Conservation (phyloP, 2,888 invertebrate species). For the Acrobeloides nanus region DNA sequence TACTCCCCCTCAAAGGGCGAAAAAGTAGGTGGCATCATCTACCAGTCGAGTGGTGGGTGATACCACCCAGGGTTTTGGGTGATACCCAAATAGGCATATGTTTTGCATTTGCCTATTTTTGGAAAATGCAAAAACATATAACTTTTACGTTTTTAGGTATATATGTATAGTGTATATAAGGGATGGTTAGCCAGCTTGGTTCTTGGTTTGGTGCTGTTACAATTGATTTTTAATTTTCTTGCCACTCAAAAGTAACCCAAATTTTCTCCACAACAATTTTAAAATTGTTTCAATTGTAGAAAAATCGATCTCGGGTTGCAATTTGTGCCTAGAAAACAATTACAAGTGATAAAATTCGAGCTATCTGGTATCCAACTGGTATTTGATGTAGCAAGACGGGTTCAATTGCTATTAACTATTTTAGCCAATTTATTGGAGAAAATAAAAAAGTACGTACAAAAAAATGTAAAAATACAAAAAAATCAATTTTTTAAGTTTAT, state of each 20-base stretch:
- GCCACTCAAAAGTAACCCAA: constrained; percentile 26
- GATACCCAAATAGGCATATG: too few relatives aligned
- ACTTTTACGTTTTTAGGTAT: too few relatives aligned
- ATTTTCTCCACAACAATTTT: neutral
- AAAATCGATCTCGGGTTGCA: constrained; percentile 40
- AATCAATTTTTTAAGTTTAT: constrained; percentile 47
- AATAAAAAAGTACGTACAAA: constrained; percentile 52
- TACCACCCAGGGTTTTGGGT: too few relatives aligned
- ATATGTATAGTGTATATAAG: constrained; percentile 55
- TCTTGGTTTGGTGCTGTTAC: constrained; percentile 53
- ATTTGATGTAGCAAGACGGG: constrained; percentile 57
- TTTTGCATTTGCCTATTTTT: too few relatives aligned
- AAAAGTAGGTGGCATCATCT: too few relatives aligned
- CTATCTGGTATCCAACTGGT: constrained; percentile 54
- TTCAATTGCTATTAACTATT: constrained; percentile 52
- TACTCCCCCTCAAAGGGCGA: too few relatives aligned
- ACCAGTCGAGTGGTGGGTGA: too few relatives aligned
- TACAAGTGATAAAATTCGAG: constrained; percentile 33
- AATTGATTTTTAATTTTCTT: constrained; percentile 55
- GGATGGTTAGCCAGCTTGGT: constrained; percentile 55
- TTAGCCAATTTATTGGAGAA: constrained; percentile 54
- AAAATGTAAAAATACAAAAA: too few relatives aligned
- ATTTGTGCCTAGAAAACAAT: constrained; percentile 38
- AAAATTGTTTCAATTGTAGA: constrained; percentile 48
- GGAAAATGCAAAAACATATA: too few relatives aligned